Percentiles rank a stretch among this genome's conserved stretches.
Evolutionary conservation across 2,797 vertebrate genomes (phyloP).

Genomic region (Aplochiton taeniatus): DNA sequence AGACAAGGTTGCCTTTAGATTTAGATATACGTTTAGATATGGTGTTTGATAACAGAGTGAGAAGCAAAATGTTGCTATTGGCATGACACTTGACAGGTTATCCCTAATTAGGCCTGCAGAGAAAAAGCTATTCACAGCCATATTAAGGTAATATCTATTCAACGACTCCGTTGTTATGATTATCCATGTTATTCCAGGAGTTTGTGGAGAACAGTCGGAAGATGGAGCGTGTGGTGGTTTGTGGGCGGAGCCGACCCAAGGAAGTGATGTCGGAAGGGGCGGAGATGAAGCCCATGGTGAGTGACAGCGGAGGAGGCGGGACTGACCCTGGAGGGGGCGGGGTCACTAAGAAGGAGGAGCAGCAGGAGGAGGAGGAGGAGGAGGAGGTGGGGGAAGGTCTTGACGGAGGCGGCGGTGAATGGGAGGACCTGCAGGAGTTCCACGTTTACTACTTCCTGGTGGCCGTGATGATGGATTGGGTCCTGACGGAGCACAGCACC

Average conservation of each 20-base stretch:
- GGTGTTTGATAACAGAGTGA: too few relatives aligned
- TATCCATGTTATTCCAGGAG: conserved; percentile 79
- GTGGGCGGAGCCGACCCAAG: conserved; percentile 84
- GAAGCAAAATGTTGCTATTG: too few relatives aligned
- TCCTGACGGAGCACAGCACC: conserved; percentile 80
- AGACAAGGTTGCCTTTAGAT: too few relatives aligned
- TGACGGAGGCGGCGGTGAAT: conserved; percentile 80
- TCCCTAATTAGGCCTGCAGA: too few relatives aligned
- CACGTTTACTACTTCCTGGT: conserved; percentile 92
- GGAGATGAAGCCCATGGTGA: conserved; percentile 98
- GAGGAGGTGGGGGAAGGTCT: conserved; percentile 77
- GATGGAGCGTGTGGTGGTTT: conserved; percentile 85
- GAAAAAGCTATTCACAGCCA: too few relatives aligned
- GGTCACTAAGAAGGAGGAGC: conserved; percentile 13
- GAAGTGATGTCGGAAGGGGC: conserved; percentile 81
- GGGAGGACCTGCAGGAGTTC: conserved; percentile 87
- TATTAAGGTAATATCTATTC: too few relatives aligned
- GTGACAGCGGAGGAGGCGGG: conserved; percentile 80
- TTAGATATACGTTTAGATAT: too few relatives aligned
- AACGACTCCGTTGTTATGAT: too few relatives aligned
- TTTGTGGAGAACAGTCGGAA: conserved; percentile 95
- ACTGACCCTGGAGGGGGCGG: conserved; percentile 64
- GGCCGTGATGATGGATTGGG: conserved; percentile 91
- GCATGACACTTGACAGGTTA: too few relatives aligned
- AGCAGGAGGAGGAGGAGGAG: conserved; percentile 58